Evolutionary conservation across 1,140 invertebrate species (phyloP), one percentile per base, ranked within the genome.

Genomic region (Tetragnatha versicolor): DNA sequence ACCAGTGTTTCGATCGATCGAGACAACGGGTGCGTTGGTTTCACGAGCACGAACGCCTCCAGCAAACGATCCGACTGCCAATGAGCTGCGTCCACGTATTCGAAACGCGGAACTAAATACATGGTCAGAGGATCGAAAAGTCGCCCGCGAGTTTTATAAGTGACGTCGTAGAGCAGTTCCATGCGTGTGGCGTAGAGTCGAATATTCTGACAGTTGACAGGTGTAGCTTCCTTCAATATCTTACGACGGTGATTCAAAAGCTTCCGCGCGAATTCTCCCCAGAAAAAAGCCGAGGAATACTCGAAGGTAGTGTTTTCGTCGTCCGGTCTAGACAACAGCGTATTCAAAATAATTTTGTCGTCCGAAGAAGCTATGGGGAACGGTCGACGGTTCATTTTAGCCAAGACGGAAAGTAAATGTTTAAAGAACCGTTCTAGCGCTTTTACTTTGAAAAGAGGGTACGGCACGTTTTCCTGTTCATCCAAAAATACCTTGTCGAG

Each of bases 221-320:
- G 60, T 2, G n/a, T 5, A n/a, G 42, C 37, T 39, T 37, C 37
- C 25, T 63, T 63, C 7, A 20, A 37, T 12, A 66, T 10, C 5
- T 39, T 39, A 29, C 63, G 63, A 27, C 42, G 25, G 7, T 29
- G 27, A 1, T 12, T 47, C 1, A 66, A n/a, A 6, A 12, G 31
- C 0, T n/a, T 12, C 12, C 63, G 63, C 17, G 63, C 63, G 12
- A 66, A n/a, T 66, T 66, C 63, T 20, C 63, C 63, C 63, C 63
- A 66, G 33, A 66, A 66, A 7, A 7, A 10, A 31, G 63, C 42
- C 0, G 63, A 66, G 9, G 27, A 1, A 12, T 66, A 66, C 10
- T 4, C 17, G 22, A 61, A 61, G 3, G 39, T 7, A 2, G n/a
- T 27, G 1, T 6, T 2, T 5, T 17, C 10, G 7, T 47, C 22